phyloP scores from a whole-genome alignment of 2,888 invertebrate genomes.

The Choreutis nemorana region DNA sequence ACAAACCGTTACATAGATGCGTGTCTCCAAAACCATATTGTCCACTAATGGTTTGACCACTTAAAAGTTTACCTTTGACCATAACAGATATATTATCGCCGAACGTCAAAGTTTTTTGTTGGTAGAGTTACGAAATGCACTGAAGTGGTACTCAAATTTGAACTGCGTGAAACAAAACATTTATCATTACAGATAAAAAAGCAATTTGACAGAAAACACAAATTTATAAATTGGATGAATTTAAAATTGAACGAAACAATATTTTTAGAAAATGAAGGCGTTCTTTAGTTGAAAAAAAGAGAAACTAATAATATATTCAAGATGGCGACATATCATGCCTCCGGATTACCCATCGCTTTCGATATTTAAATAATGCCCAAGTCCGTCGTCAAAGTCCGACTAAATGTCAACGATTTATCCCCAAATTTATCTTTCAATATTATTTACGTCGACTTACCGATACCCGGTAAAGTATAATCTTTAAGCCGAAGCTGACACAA shows the following conservation, averaged over 20 bases:
- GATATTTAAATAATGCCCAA: constrained; percentile 41
- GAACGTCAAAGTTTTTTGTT: too few relatives aligned
- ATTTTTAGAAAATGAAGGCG: too few relatives aligned
- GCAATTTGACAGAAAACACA: too few relatives aligned
- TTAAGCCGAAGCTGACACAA: too few relatives aligned
- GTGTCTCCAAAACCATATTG: constrained; percentile 48
- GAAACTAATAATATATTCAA: constrained; percentile 21
- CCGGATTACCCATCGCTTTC: constrained; percentile 31
- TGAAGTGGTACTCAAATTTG: too few relatives aligned
- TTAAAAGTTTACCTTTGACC: constrained; percentile 28
- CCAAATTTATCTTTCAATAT: constrained; percentile 33
- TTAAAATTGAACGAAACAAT: too few relatives aligned
- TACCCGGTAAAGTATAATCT: too few relatives aligned
- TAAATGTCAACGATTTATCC: constrained; percentile 32
- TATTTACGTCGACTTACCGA: constrained; percentile 34
- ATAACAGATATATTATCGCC: constrained; percentile 11
- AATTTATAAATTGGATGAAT: too few relatives aligned
- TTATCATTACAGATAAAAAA: too few relatives aligned
- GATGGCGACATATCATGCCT: constrained; percentile 19
- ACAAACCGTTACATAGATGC: constrained; percentile 42
- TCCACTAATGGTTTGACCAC: constrained; percentile 23
- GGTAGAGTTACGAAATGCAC: too few relatives aligned
- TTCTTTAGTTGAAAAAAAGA: too few relatives aligned
- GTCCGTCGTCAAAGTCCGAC: constrained; percentile 23
- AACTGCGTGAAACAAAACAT: too few relatives aligned